A percentile compares a stretch with the other conserved stretches of the same genome.
phyloP scores from a whole-genome alignment of 2,113 vertebrate species.

The Microcebus ravelobensis region DNA sequence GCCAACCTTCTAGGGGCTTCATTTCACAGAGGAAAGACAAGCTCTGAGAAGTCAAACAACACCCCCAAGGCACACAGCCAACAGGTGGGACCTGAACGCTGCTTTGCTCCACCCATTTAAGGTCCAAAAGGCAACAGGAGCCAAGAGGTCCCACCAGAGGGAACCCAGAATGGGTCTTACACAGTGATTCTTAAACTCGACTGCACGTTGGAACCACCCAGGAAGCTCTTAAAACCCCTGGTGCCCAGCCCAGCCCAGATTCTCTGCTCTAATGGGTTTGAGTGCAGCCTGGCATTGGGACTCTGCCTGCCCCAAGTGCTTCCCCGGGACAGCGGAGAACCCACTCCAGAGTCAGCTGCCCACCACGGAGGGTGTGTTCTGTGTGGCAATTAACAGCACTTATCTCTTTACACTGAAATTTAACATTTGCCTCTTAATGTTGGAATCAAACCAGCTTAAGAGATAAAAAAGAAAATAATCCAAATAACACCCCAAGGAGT shows the following conservation, averaged over 20 bases:
- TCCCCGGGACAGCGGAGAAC: background rate
- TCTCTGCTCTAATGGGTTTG: background rate
- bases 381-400: background rate
- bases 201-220: fast-evolving
- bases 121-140: background rate
- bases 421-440: background rate
- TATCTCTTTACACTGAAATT: background rate
- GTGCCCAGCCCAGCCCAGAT: fast-evolving
- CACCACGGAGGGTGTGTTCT: background rate
- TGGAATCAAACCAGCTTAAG: background rate
- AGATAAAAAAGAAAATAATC: constrained; percentile 1
- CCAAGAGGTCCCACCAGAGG: background rate
- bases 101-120: background rate
- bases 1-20: background rate
- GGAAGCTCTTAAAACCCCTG: background rate
- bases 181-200: background rate
- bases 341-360: background rate
- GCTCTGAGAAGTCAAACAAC: background rate
- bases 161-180: background rate
- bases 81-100: background rate
- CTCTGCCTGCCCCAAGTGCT: background rate
- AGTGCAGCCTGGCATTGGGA: fast-evolving
- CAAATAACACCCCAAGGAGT: background rate
- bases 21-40: background rate
- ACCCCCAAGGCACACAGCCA: background rate